Base-by-base conservation (phyloP, 2,888 invertebrate species). In the Lepidocyrtinus sp. region DNA sequence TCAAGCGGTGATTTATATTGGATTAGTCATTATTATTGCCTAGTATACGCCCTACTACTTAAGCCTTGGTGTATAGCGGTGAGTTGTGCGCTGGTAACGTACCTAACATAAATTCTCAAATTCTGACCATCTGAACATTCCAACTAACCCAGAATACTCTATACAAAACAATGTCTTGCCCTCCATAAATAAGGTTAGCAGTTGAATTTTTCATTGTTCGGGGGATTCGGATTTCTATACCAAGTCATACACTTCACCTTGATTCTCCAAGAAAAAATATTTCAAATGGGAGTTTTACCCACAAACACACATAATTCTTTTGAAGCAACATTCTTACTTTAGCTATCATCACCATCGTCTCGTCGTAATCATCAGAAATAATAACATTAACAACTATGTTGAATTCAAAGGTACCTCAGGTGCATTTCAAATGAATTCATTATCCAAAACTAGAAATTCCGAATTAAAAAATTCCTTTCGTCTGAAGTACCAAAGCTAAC, bases 1-100 rank as follows among this genome's bases (percentile, higher is more conserved):
- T 76, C 76, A 76, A 76, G 76, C 76, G 76, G 76, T 76, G 76
- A 76, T 76, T 76, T 76, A 76, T 76, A 76, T 76, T 76, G 76
- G 76, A 76, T 76, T 76, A 76, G 76, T 70, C 76, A 76, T 76
- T 76, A 76, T 76, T 76, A 76, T 76, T 76, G 76, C 70, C 55
- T 12, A 19, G 76, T 70, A 46, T 76, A 76, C 76, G 76, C 76
- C 76, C 76, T 70, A 76, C 70, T 76, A 76, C 76, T 76, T 76
- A 76, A 71, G 46, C 45, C 21, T 17, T 12, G 50, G 50, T 7
- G n/a, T 36, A 12, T 36, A 36, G 36, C 12, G 36, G 50, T 50
- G 50, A 1, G 17, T 12, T 50, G 50, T 50, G 50, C 36, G n/a
- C n/a, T n/a, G n/a, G n/a, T n/a, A n/a, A n/a, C n/a, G n/a, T n/a